A percentile compares a stretch with the other conserved stretches of the same genome.
phyloP scores from a whole-genome alignment of 2,888 invertebrate species.

The Drosophila cracens region DNA sequence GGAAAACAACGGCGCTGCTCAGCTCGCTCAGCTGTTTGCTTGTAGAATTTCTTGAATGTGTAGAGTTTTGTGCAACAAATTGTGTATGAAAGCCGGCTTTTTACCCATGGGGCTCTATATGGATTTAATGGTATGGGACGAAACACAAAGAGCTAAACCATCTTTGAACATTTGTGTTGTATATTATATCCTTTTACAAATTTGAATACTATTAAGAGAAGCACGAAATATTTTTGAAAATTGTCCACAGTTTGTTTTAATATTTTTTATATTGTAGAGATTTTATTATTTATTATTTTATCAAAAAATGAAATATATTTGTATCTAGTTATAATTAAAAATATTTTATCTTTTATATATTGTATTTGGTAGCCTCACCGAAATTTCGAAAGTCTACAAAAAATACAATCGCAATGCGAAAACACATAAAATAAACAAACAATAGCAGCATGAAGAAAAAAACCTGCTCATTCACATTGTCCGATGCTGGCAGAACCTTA shows the following conservation, averaged over 20 bases:
- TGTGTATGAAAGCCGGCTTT: slow-evolving; percentile 71
- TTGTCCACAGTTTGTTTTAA: background rate
- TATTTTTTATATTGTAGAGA: background rate
- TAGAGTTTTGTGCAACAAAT: slow-evolving; percentile 75
- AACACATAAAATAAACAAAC: background rate
- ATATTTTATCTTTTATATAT: background rate
- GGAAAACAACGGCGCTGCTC: slow-evolving; percentile 30
- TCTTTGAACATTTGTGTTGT: background rate
- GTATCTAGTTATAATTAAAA: background rate
- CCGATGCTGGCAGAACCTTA: slow-evolving; percentile 35
- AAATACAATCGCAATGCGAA: background rate
- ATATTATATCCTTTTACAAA: background rate
- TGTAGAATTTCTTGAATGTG: slow-evolving; percentile 48
- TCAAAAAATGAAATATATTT: background rate
- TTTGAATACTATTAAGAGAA: background rate
- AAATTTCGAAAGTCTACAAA: slow-evolving; percentile 9
- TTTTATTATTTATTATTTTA: background rate
- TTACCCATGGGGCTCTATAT: slow-evolving; percentile 14
- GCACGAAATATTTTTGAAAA: background rate
- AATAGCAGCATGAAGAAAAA: background rate
- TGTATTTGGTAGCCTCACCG: background rate
- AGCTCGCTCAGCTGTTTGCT: slow-evolving; percentile 69
- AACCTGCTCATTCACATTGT: slow-evolving; percentile 14
- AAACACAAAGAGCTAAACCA: background rate
- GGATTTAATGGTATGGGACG: background rate